Base-by-base conservation (phyloP, 2,113 vertebrate genomes). In the Festucalex cinctus region DNA sequence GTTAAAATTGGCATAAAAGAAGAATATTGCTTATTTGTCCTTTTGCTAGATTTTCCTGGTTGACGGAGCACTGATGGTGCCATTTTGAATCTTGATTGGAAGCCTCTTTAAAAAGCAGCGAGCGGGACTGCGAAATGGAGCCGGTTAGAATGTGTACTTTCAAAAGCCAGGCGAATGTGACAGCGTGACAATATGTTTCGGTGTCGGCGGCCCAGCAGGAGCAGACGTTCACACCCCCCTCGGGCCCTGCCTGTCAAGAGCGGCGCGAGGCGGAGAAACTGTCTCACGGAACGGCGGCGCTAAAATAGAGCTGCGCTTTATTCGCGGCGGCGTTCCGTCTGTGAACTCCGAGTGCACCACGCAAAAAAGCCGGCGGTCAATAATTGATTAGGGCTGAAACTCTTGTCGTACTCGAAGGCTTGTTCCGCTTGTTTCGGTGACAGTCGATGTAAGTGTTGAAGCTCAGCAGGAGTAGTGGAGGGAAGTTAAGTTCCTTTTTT, bases 341-440 rank as follows among this genome's bases (percentile, higher is more conserved):
- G 60, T 83, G 79, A 88, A 83, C 80, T 85, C 70, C 19, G 14
- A 9, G 20, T 79, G 78, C 73, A 76, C 84, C 58, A 51, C 2
- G 13, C 70, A 56, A 41, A 56, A n/a, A 41, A 61, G 58, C 76
- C 74, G 19, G 35, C 61, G 66, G 73, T 85, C 83, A 86, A 88
- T 88, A 83, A 87, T 83, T 83, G 80, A 86, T 86, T 59, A 22
- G 64, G 3, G 66, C 59, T 75, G 73, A 74, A 80, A 66, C 70
- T 35, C 62, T 62, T 17, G 5, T 46, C 66, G 66, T 16, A 14
- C 59, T n/a, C 2, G 62, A 13, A 48, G 62, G 75, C 20, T 73
- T 57, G 49, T 66, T 63, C 39, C 49, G 28, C 39, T 60, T 57
- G 56, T 46, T 57, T 46, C 65, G 48, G 68, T 68, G 78, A 77